Conservation (phyloP, 2,797 vertebrate species). For the Neosilurus hyrtlii region DNA sequence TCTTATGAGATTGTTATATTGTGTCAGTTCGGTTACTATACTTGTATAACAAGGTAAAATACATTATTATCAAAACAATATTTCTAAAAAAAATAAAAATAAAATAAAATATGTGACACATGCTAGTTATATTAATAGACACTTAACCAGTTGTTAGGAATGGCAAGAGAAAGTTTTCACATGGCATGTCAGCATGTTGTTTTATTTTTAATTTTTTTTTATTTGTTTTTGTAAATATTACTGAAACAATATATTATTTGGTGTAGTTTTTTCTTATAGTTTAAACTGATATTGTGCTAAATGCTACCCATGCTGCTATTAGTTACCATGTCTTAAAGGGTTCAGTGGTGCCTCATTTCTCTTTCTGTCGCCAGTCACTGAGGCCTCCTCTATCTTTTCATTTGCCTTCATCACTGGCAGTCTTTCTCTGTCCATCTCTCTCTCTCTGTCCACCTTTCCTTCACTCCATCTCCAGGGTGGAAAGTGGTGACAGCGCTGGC, state of each 20-base stretch:
- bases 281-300: conserved; percentile 5
- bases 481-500: conserved; percentile 71
- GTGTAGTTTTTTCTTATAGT: background rate
- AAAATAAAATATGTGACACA: background rate
- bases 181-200: background rate
- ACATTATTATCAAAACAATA: background rate
- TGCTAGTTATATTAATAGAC: background rate
- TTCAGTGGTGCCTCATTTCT: conserved; percentile 64
- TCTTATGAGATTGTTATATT: background rate
- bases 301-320: conserved; percentile 18
- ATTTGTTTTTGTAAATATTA: background rate
- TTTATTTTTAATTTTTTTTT: no score
- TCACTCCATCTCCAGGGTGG: conserved; percentile 61
- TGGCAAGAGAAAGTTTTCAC: background rate
- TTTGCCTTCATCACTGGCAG: conserved; percentile 68
- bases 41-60: background rate
- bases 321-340: conserved; percentile 27
- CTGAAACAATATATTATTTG: background rate
- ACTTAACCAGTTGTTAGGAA: background rate
- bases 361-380: conserved; percentile 70
- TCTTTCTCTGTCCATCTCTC: conserved; percentile 67
- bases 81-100: background rate
- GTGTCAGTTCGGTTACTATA: background rate
- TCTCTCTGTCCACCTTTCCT: conserved; percentile 55
- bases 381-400: conserved; percentile 68